Percentiles rank a stretch among this genome's conserved stretches.
Conservation (phyloP, 1,140 invertebrate species). For the Habropoda laboriosa region DNA sequence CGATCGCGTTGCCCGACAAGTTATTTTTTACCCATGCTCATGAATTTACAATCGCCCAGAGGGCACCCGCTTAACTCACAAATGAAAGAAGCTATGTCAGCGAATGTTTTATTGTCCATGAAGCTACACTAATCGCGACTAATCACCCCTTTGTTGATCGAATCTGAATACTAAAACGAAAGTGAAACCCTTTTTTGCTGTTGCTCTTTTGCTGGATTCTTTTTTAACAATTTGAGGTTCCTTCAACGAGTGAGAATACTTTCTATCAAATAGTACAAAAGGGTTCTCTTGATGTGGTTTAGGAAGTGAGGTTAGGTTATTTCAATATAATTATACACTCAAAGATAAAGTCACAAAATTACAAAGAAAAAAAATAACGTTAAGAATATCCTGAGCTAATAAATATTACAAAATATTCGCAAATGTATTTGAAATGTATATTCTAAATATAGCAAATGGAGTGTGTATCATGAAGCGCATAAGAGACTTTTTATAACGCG, state of each 20-base stretch:
- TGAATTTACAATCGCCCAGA: constrained; percentile 6
- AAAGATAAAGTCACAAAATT: too few relatives aligned
- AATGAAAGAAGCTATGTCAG: background rate
- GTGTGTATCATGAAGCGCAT: background rate
- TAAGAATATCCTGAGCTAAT: too few relatives aligned
- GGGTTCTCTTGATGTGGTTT: background rate
- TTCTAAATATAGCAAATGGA: background rate
- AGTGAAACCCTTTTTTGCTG: background rate
- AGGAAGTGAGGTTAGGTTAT: too few relatives aligned
- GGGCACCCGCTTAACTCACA: background rate
- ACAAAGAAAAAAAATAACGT: too few relatives aligned
- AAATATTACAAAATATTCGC: too few relatives aligned
- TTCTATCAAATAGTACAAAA: too few relatives aligned
- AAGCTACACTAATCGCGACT: background rate
- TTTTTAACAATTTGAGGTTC: background rate
- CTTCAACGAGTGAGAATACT: too few relatives aligned
- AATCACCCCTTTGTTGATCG: background rate
- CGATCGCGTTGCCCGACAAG: constrained; percentile 20
- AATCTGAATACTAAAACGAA: background rate
- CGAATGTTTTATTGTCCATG: background rate
- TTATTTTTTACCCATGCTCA: background rate
- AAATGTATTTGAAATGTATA: too few relatives aligned
- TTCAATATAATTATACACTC: too few relatives aligned
- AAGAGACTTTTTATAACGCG: background rate
- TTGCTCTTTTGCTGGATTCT: background rate